Percentiles rank a stretch among this genome's conserved stretches.
These are phyloP conservation scores for Paedocypris sp. DNA, from an alignment of 2,113 vertebrate species.

Conservation along the genomic window DNA sequence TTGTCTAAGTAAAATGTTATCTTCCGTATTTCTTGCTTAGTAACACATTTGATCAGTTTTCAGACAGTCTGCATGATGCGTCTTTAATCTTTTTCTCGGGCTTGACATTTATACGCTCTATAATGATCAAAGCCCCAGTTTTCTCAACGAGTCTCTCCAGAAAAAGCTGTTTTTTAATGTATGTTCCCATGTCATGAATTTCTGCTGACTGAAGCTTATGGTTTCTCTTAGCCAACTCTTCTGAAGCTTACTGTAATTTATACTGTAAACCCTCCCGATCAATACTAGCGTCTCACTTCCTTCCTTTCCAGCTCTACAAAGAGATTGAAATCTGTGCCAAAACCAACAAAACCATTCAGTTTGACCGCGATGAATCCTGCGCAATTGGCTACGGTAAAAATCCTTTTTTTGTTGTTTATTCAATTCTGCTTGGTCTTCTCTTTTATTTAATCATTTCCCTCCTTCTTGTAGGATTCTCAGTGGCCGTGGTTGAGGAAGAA, in stretches of 20 bases:
- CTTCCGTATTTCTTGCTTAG: no score
- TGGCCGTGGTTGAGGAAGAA: slow-evolving; percentile 81
- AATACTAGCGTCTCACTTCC: not conserved
- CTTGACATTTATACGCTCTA: slow-evolving; percentile 1
- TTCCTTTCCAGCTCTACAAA: slow-evolving; percentile 76
- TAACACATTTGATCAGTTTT: slow-evolving; percentile 32
- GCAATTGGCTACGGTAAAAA: slow-evolving; percentile 77
- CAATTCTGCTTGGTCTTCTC: not conserved
- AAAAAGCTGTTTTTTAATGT: not conserved
- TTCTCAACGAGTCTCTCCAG: not conserved
- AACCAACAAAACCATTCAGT: slow-evolving; percentile 70
- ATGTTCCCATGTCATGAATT: not conserved
- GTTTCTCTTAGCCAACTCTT: not conserved
- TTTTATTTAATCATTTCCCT: not conserved
- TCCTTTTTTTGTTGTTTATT: slow-evolving; percentile 21
- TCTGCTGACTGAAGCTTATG: slow-evolving; percentile 6
- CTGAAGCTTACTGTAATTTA: no score
- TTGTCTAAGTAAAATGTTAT: no score
- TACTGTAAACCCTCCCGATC: slow-evolving; percentile 14
- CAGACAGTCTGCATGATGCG: slow-evolving; percentile 31
- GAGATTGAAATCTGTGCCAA: slow-evolving; percentile 92
- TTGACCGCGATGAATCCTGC: slow-evolving; percentile 72
- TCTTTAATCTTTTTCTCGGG: not conserved
- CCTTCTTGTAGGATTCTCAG: slow-evolving; percentile 71
- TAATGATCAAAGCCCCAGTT: slow-evolving; percentile 40